phyloP scores from a whole-genome alignment of 2,888 invertebrate genomes.

The Pseudococcus longispinus region DNA sequence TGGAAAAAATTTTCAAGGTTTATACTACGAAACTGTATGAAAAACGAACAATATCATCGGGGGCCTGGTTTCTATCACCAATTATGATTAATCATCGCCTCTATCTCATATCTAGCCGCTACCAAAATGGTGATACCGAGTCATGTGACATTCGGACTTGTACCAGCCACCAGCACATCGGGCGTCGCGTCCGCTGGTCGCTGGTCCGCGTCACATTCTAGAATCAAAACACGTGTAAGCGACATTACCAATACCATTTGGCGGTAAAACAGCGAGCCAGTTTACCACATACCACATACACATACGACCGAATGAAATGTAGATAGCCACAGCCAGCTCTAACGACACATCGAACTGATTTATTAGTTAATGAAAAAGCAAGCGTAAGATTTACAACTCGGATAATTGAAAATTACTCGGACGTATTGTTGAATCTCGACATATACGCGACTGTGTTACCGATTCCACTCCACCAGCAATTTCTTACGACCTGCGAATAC shows the following conservation, averaged over 20 bases:
- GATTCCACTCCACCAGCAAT: background rate
- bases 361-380: conserved; percentile 42
- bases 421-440: background rate
- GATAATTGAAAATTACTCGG: conserved; percentile 42
- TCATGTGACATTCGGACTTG: background rate
- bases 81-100: background rate
- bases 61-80: background rate
- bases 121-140: background rate
- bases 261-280: background rate
- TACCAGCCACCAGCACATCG: background rate
- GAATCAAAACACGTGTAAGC: conserved; percentile 18
- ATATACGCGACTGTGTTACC: background rate
- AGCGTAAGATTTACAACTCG: conserved; percentile 12
- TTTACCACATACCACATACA: background rate
- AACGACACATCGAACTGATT: conserved; percentile 37
- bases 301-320: background rate
- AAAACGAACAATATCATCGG: background rate
- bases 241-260: conserved; percentile 25
- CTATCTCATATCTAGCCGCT: background rate
- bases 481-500: background rate
- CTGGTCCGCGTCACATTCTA: background rate
- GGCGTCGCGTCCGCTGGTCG: too few species aligned
- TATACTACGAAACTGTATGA: background rate
- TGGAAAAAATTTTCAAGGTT: background rate
- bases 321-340: background rate